Conservation (phyloP, 2,113 vertebrate genomes). For the Camarhynchus parvulus region DNA sequence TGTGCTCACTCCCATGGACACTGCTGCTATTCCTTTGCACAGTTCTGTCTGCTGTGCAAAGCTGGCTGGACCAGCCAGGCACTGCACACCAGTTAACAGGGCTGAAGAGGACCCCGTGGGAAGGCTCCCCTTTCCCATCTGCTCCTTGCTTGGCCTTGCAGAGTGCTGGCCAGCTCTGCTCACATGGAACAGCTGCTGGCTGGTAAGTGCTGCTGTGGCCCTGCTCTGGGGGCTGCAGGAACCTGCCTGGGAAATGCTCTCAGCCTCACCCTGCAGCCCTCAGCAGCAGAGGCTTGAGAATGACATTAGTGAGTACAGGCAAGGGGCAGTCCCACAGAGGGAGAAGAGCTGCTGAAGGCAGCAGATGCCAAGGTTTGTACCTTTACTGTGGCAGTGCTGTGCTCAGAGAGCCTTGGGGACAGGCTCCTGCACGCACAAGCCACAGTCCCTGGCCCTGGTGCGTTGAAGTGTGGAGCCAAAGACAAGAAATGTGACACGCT, state of each 20-base stretch:
- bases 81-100: not conserved
- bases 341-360: not conserved
- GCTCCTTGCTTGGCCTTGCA: not conserved
- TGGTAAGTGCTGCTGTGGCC: not conserved
- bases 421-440: fast-evolving
- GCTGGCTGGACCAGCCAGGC: not conserved
- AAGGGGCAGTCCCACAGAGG: fast-evolving
- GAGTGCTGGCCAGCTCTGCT: not conserved
- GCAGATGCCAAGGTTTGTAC: not conserved
- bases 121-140: not conserved
- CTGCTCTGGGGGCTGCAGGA: not conserved
- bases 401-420: not conserved
- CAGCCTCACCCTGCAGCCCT: not conserved
- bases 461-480: not conserved
- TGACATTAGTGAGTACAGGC: fast-evolving
- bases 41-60: not conserved
- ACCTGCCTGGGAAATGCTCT: fast-evolving
- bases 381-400: not conserved
- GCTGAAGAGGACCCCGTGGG: not conserved
- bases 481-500: not conserved
- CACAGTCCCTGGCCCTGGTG: fast-evolving
- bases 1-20: not conserved
- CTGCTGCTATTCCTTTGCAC: not conserved
- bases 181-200: not conserved
- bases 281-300: not conserved